Conservation (phyloP, 1,140 invertebrate genomes). For the Papilio aristodemus region DNA sequence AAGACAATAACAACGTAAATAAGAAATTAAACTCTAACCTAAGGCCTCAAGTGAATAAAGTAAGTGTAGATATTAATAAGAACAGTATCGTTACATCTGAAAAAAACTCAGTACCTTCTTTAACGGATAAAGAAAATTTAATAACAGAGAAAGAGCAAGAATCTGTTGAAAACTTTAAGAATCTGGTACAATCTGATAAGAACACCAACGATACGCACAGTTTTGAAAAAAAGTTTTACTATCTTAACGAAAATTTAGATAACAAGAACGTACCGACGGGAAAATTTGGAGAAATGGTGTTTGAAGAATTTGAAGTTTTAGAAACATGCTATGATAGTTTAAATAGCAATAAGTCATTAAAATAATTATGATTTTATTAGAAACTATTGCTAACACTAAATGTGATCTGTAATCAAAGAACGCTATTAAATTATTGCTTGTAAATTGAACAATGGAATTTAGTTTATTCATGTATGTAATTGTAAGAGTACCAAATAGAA, state of each 20-base stretch:
- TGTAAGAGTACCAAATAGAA: slow-evolving; percentile 44
- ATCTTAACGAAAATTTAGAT: slow-evolving; percentile 74
- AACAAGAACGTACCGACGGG: slow-evolving; percentile 78
- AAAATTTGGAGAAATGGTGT: slow-evolving; percentile 90
- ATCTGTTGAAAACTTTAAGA: slow-evolving; percentile 37
- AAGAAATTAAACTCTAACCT: slow-evolving; percentile 44
- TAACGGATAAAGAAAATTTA: slow-evolving; percentile 43
- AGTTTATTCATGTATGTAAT: slow-evolving; percentile 50
- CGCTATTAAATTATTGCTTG: slow-evolving; percentile 75
- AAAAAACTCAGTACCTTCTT: slow-evolving; percentile 36
- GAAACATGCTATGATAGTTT: slow-evolving; percentile 82
- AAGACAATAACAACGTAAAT: slow-evolving; percentile 61
- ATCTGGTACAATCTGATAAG: slow-evolving; percentile 50
- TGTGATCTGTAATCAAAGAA: slow-evolving; percentile 73
- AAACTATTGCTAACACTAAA: slow-evolving; percentile 60
- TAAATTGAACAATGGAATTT: slow-evolving; percentile 53
- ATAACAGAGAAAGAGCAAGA: slow-evolving; percentile 48
- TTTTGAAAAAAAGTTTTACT: slow-evolving; percentile 78
- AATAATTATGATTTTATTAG: slow-evolving; percentile 55
- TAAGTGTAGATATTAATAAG: slow-evolving; percentile 40
- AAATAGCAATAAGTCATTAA: slow-evolving; percentile 78
- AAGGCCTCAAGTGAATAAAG: slow-evolving; percentile 48
- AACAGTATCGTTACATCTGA: slow-evolving; percentile 34
- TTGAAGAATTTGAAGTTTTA: slow-evolving; percentile 89
- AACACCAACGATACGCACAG: slow-evolving; percentile 52